phyloP scores from a whole-genome alignment of 2,797 vertebrate genomes.

The Chelon labrosus region DNA sequence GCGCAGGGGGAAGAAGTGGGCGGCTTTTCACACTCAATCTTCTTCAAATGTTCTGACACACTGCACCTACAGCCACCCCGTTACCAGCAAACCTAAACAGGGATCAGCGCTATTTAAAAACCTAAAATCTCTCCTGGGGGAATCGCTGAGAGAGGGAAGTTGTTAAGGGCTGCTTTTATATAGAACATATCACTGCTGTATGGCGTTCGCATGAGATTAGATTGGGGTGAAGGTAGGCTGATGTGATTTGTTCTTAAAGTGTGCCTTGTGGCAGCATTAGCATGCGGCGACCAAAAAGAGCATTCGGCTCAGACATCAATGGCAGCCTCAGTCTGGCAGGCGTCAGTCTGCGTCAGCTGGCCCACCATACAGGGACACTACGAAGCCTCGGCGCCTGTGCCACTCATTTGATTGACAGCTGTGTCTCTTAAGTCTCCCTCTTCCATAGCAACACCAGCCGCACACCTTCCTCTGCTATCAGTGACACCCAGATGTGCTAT shows the following conservation, averaged over 20 bases:
- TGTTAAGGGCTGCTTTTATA: slow-evolving; percentile 8
- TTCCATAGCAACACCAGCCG: slow-evolving; percentile 56
- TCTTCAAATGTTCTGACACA: slow-evolving; percentile 78
- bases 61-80: slow-evolving; percentile 67
- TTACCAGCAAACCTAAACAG: slow-evolving; percentile 48
- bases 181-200: background rate
- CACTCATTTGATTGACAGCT: slow-evolving; percentile 77
- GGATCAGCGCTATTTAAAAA: slow-evolving; percentile 55
- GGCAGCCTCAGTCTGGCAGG: slow-evolving; percentile 64
- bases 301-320: slow-evolving; percentile 41
- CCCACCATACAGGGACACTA: slow-evolving; percentile 46
- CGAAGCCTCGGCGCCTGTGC: slow-evolving; percentile 37
- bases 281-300: slow-evolving; percentile 38
- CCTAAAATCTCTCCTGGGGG: slow-evolving; percentile 30
- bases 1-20: slow-evolving; percentile 55
- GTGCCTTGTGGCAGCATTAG: slow-evolving; percentile 33
- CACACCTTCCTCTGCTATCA: slow-evolving; percentile 77
- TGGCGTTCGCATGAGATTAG: slow-evolving; percentile 1
- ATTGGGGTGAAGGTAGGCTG: slow-evolving; percentile 10
- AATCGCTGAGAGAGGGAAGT: background rate
- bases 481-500: slow-evolving; percentile 83
- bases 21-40: slow-evolving; percentile 77
- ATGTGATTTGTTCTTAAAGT: slow-evolving; percentile 26
- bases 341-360: slow-evolving; percentile 60
- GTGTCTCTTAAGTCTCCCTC: slow-evolving; percentile 66